Evolutionary conservation across 2,797 vertebrate species (phyloP).

Genomic region (Lagorchestes hirsutus): DNA sequence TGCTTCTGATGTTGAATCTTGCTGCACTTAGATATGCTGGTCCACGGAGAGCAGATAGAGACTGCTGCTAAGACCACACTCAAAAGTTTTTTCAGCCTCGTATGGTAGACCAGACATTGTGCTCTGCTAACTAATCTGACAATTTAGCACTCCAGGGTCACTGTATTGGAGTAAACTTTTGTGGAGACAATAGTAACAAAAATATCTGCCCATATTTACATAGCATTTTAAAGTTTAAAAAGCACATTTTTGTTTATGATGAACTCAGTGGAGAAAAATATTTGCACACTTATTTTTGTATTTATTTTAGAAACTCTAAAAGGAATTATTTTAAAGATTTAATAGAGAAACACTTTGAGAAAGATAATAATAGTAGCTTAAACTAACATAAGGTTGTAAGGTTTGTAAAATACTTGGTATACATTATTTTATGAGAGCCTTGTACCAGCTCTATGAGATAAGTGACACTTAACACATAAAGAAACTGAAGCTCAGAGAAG

Average conservation of each 20-base stretch:
- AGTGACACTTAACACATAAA: not conserved
- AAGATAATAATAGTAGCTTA: not conserved
- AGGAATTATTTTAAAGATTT: not conserved
- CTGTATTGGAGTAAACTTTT: not conserved
- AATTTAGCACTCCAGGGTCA: not conserved
- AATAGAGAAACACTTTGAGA: not conserved
- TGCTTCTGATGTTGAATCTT: not conserved
- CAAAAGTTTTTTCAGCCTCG: not conserved
- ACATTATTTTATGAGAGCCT: not conserved
- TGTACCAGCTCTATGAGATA: not conserved
- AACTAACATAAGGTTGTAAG: not conserved
- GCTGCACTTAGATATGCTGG: not conserved
- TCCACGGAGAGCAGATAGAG: not conserved
- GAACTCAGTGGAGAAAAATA: not conserved
- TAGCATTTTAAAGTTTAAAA: not conserved
- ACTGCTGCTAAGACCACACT: too few relatives aligned
- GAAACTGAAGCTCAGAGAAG: not conserved
- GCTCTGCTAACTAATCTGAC: not conserved
- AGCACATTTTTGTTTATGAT: not conserved
- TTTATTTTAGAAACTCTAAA: not conserved
- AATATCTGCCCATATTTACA: not conserved
- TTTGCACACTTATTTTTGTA: not conserved
- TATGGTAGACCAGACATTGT: not conserved
- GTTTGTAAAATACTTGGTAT: not conserved
- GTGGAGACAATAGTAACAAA: not conserved